Base-by-base conservation (phyloP, 2,888 invertebrate genomes). In the Acanthosepion lycidas region DNA sequence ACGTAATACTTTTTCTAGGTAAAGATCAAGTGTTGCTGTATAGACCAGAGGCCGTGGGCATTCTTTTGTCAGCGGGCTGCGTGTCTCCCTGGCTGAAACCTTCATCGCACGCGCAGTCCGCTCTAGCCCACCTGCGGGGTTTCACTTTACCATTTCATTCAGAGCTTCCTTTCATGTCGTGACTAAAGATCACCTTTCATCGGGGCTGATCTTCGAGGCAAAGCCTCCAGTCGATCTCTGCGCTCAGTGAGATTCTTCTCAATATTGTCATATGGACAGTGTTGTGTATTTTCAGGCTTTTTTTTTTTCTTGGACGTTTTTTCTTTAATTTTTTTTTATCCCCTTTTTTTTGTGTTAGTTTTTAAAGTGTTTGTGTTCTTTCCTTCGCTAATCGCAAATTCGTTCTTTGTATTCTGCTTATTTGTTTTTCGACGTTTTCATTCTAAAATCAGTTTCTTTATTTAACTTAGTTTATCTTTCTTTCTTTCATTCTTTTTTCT, bases 1-100 rank as follows among this genome's bases (percentile, higher is more conserved):
- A 78, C 78, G n/a, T 33, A 78, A n/a, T 78, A 33, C 78, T 78
- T 78, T 78, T 78, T 33, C 78, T 12, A n/a, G 33, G 78, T 78
- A 78, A 78, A 78, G 78, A 78, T 78, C 78, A 78, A 78, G 78
- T 78, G 78, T 78, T 78, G 78, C 78, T 78, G 12, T n/a, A 78
- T 33, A n/a, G 78, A 12, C 78, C 78, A 78, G 78, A 78, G n/a
- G n/a, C 78, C n/a, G n/a, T 78, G 78, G n/a, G n/a, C 78, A 78
- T 78, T 78, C 78, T 78, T 59, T n/a, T n/a, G 15, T n/a, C n/a
- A 78, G 78, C 4, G n/a, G 78, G 78, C n/a, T 15, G 33, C 78
- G 78, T n/a, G 78, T 78, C n/a, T 78, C n/a, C 12, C n/a, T 15
- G 3, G 78, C n/a, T 33, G 8, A n/a, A n/a, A 78, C n/a, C 18